A percentile compares a stretch with the other conserved stretches of the same genome.
These are phyloP conservation scores for Labeo catla DNA, from an alignment of 2,113 vertebrate species.

Conservation along the genomic window DNA sequence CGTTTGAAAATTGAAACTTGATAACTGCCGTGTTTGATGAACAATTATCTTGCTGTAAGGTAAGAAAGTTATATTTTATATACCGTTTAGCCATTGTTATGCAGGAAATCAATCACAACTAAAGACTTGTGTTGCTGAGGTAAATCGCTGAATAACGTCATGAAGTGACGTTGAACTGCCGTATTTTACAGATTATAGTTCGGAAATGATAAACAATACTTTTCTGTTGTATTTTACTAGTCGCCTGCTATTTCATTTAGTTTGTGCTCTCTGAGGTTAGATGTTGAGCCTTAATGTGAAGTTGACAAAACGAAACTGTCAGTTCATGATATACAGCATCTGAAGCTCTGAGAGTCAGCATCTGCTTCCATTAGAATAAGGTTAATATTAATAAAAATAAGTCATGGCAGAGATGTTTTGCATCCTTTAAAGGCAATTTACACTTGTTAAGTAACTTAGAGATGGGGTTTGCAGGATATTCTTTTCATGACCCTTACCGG, in stretches of 20 bases:
- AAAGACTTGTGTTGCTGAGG: neutral
- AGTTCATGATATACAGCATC: neutral
- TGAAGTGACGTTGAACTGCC: neutral
- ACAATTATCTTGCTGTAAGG: neutral
- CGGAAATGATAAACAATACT: neutral
- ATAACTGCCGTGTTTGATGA: neutral
- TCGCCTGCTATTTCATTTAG: neutral
- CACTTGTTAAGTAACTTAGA: neutral
- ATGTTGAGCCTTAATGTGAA: neutral
- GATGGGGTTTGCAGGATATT: neutral
- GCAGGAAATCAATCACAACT: neutral
- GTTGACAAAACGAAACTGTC: neutral
- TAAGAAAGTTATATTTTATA: neutral
- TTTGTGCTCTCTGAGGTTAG: neutral
- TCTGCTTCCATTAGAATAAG: neutral
- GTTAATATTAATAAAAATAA: neutral
- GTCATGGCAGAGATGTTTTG: neutral
- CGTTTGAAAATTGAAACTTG: neutral
- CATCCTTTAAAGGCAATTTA: neutral
- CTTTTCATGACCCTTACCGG: neutral
- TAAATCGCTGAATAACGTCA: neutral
- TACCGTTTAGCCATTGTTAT: neutral
- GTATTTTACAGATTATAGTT: neutral
- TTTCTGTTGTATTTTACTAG: neutral
- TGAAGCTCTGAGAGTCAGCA: neutral